Evolutionary conservation across 2,888 invertebrate genomes (phyloP).

Genomic region (Tetheella fluctuosa): DNA sequence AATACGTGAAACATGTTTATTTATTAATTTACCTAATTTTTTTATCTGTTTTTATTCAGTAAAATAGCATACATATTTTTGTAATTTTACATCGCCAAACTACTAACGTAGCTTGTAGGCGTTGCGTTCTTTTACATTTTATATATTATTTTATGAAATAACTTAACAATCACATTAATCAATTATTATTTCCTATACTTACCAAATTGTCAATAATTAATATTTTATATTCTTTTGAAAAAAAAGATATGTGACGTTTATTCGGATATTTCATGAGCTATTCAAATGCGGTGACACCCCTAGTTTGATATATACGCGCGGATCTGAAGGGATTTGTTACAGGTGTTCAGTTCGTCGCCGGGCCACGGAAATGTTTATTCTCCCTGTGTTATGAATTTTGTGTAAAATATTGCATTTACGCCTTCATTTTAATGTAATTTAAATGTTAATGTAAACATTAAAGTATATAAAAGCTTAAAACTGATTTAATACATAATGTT

Average conservation of each 20-base stretch:
- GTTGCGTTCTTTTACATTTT: no score
- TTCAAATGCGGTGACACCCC: slow-evolving; percentile 2
- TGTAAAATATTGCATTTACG: neutral
- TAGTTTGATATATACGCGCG: slow-evolving; percentile 15
- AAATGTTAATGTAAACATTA: neutral
- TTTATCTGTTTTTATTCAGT: no score
- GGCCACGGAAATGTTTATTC: slow-evolving; percentile 17
- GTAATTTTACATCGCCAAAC: no score
- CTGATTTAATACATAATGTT: neutral
- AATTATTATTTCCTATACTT: no score
- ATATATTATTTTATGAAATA: no score
- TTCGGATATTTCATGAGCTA: neutral
- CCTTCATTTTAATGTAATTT: slow-evolving; percentile 4
- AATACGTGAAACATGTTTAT: no score
- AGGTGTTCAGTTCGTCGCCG: slow-evolving; percentile 14
- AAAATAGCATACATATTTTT: no score
- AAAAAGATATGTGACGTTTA: no score
- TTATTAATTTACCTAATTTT: neutral
- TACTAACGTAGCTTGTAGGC: no score
- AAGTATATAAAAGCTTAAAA: neutral
- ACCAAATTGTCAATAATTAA: no score
- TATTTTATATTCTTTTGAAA: no score
- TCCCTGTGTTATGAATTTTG: slow-evolving; percentile 10
- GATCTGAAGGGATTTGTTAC: slow-evolving; percentile 20
- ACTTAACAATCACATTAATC: no score